A percentile compares a stretch with the other conserved stretches of the same genome.
Evolutionary conservation across 92 coral and sea anemone genomes (phyloP).

Genomic region (Actinostola sp.): DNA sequence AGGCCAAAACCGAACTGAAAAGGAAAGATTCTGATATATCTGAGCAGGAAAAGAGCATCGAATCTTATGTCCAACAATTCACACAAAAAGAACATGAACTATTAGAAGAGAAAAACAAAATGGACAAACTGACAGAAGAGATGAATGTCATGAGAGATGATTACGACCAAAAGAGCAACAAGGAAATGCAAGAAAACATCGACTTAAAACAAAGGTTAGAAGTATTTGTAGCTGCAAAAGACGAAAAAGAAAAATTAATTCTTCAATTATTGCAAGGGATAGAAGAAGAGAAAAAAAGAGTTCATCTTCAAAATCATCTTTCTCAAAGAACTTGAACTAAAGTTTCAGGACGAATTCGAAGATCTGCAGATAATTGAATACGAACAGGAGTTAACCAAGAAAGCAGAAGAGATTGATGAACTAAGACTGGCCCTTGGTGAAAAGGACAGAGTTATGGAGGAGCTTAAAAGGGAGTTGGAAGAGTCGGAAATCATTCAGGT

Average conservation of each 20-base stretch:
- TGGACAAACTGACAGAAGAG: conserved; percentile 31
- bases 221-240: conserved; percentile 7
- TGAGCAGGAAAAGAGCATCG: conserved; percentile 29
- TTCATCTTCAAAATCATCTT: conserved; percentile 40
- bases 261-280: neutral
- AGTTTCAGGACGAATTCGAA: conserved; percentile 46
- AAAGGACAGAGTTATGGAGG: conserved; percentile 34
- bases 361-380: conserved; percentile 41
- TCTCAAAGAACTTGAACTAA: conserved; percentile 46
- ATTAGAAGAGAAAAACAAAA: conserved; percentile 10
- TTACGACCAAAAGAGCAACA: conserved; percentile 1
- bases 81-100: conserved; percentile 24
- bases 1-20: conserved; percentile 21
- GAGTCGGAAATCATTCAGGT: conserved; percentile 50
- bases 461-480: conserved; percentile 37
- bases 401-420: conserved; percentile 25
- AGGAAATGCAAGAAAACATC: conserved; percentile 27
- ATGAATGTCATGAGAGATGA: conserved; percentile 32
- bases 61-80: conserved; percentile 3
- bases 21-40: conserved; percentile 14
- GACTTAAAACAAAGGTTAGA: conserved; percentile 41
- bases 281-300: conserved; percentile 32
- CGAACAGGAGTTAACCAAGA: conserved; percentile 31
- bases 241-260: conserved; percentile 20
- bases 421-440: conserved; percentile 20